phyloP scores from a whole-genome alignment of 2,113 vertebrate species.

The Poeciliopsis occidentalis region DNA sequence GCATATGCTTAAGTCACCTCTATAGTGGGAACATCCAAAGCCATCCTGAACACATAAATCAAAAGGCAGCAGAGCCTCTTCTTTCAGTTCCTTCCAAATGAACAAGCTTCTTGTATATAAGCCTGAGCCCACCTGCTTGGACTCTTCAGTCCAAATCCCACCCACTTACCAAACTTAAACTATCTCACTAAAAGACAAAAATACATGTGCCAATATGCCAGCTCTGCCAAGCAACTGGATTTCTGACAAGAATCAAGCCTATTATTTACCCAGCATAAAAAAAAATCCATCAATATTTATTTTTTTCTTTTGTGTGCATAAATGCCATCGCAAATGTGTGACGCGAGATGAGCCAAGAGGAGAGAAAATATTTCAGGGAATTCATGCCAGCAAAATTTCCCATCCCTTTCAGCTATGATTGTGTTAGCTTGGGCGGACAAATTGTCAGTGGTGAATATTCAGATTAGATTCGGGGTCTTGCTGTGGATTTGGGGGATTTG shows the following conservation, averaged over 20 bases:
- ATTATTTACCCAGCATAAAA: neutral
- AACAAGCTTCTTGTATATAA: neutral
- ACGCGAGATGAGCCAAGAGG: conserved; percentile 16
- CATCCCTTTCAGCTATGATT: neutral
- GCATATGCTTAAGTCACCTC: neutral
- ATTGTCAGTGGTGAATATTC: neutral
- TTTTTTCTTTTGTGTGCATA: neutral
- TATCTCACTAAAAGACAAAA: too few species aligned
- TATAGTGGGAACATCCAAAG: neutral
- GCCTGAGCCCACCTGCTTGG: neutral
- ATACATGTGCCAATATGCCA: too few species aligned
- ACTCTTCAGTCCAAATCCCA: too few species aligned
- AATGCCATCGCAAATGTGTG: neutral
- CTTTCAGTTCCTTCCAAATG: neutral
- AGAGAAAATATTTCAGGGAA: conserved; percentile 42
- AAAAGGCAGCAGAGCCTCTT: neutral
- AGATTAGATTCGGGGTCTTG: neutral
- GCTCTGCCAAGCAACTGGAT: conserved; percentile 9
- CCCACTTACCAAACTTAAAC: too few species aligned
- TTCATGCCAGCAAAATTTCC: conserved; percentile 23
- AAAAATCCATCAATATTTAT: neutral
- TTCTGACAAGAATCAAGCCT: neutral
- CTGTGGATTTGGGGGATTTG: neutral
- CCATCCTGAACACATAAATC: neutral
- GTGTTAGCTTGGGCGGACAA: conserved; percentile 4